A percentile compares a stretch with the other conserved stretches of the same genome.
Conservation (phyloP, 2,113 vertebrate genomes). For the Sebastes fasciatus region DNA sequence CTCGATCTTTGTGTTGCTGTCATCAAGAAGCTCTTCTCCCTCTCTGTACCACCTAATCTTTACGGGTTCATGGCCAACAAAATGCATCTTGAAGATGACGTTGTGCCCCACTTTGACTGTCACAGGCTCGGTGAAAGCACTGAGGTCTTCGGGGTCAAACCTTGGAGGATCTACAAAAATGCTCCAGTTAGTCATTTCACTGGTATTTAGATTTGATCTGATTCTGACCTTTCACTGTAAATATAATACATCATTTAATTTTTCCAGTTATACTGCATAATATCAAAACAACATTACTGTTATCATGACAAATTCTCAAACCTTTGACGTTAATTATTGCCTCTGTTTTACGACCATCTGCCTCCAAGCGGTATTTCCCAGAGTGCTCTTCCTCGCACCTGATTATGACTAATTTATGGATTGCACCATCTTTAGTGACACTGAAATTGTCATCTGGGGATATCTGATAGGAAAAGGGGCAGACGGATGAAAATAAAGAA, state of each 20-base stretch:
- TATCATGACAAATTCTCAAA: constrained; percentile 53
- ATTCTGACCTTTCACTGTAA: background rate
- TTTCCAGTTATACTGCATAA: background rate
- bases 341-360: constrained; percentile 84
- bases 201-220: background rate
- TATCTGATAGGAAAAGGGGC: constrained; percentile 77
- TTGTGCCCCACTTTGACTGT: constrained; percentile 87
- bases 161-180: constrained; percentile 86
- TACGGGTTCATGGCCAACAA: constrained; percentile 86
- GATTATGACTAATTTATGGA: constrained; percentile 84
- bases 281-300: background rate
- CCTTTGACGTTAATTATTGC: constrained; percentile 82
- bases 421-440: constrained; percentile 84
- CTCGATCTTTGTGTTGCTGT: constrained; percentile 79
- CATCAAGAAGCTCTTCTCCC: constrained; percentile 81
- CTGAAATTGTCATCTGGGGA: constrained; percentile 78
- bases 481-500: constrained; percentile 17
- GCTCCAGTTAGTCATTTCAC: background rate
- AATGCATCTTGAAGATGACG: constrained; percentile 85
- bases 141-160: constrained; percentile 81
- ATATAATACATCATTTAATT: background rate
- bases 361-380: constrained; percentile 90
- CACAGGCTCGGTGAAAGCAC: constrained; percentile 81
- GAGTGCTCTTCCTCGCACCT: constrained; percentile 82
- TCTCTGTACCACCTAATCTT: constrained; percentile 89